Conservation (phyloP, 2,797 vertebrate genomes). For the Melanotaenia maccullochi region DNA sequence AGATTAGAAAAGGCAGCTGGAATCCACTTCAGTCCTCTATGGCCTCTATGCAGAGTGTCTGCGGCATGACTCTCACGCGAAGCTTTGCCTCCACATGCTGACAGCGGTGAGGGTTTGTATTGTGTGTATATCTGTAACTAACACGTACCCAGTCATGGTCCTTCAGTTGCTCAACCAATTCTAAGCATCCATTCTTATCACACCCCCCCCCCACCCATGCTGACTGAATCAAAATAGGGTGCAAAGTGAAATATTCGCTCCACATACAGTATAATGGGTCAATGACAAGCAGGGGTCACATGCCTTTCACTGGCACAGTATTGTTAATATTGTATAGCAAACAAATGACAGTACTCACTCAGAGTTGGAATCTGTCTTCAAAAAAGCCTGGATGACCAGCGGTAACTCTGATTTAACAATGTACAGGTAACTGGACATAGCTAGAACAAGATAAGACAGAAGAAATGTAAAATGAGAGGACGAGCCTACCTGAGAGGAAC, state of each 20-base stretch:
- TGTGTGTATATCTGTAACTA: conserved; percentile 47
- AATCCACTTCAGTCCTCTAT: conserved; percentile 43
- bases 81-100: conserved; percentile 26
- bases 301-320: conserved; percentile 5
- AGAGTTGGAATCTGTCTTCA: conserved; percentile 85
- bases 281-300: conserved; percentile 16
- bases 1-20: conserved; percentile 54
- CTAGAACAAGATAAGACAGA: conserved; percentile 71
- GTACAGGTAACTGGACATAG: conserved; percentile 98
- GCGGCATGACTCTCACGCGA: conserved; percentile 30
- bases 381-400: conserved; percentile 95
- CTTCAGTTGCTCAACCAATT: conserved; percentile 57
- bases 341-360: conserved; percentile 84
- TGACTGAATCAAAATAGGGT: conserved; percentile 46
- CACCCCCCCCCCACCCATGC: conserved; percentile 29
- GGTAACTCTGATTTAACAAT: conserved; percentile 98
- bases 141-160: conserved; percentile 21
- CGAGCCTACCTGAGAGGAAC: neutral
- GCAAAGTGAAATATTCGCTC: conserved; percentile 39
- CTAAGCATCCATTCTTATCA: conserved; percentile 40
- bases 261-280: conserved; percentile 15
- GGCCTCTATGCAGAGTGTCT: conserved; percentile 38
- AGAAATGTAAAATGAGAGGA: neutral
- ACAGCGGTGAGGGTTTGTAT: conserved; percentile 30
- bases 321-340: conserved; percentile 6